Evolutionary conservation across 2,888 invertebrate species (phyloP).

Genomic region (Venustoraphidia nigricollis): DNA sequence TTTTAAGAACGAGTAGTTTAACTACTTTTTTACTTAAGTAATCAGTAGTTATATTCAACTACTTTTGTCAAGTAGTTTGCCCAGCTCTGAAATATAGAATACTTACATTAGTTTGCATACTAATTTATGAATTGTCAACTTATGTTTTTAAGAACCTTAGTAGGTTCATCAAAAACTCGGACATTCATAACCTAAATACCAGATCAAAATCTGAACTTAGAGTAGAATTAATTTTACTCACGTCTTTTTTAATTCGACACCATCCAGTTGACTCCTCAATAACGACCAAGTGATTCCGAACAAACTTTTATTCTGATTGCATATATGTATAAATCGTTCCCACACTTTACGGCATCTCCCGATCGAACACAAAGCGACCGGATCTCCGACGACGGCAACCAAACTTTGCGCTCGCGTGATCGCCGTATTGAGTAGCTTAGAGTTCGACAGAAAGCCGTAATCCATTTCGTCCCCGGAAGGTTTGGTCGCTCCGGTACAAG

Average conservation of each 20-base stretch:
- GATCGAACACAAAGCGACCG: conserved; percentile 63
- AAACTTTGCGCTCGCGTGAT: conserved; percentile 68
- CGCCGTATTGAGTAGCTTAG: conserved; percentile 67
- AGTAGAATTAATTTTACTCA: background rate
- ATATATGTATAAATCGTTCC: conserved; percentile 61
- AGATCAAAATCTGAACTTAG: too few relatives aligned
- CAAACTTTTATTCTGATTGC: conserved; percentile 51
- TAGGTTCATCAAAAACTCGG: too few relatives aligned
- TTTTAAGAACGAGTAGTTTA: too few relatives aligned
- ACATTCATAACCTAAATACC: too few relatives aligned
- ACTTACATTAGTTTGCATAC: too few relatives aligned
- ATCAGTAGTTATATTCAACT: too few relatives aligned
- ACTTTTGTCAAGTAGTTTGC: too few relatives aligned
- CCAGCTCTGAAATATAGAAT: too few relatives aligned
- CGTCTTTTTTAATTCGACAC: conserved; percentile 56
- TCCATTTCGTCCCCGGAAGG: conserved; percentile 41
- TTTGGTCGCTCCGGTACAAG: conserved; percentile 31
- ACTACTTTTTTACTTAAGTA: too few relatives aligned
- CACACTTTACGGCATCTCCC: conserved; percentile 69
- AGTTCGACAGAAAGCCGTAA: conserved; percentile 69
- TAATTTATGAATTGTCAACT: too few relatives aligned
- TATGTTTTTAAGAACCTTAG: too few relatives aligned
- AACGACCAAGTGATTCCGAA: conserved; percentile 57
- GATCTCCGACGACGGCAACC: conserved; percentile 74
- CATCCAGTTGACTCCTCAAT: conserved; percentile 50